Evolutionary conservation across 2,888 invertebrate genomes (phyloP), one percentile per base, ranked within the genome.

Genomic region (Suillia variegata): DNA sequence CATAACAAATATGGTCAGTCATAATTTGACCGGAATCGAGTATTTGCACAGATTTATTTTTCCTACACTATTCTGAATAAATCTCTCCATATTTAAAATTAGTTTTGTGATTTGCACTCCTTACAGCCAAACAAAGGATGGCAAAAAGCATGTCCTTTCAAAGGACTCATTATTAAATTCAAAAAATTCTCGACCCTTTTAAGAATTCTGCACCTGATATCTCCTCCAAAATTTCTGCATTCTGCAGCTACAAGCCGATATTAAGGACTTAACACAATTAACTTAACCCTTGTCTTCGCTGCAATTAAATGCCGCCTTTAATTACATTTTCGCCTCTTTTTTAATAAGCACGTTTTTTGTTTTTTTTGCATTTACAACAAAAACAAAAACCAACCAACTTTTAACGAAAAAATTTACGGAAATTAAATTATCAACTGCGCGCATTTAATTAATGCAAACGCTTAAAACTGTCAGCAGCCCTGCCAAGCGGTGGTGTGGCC

Each of bases 401-500:
- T 10, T 38, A n/a, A 10, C 4, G 6, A 38, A 38, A 10, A n/a
- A 38, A 38, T 38, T 5, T n/a, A 45, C 17, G 6, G 18, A 20
- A 45, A 45, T 18, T 59, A 56, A 59, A 48, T 48, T 13, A 17
- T 20, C 31, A 24, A 45, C 45, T 52, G 47, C 47, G 51, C 34
- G 17, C 55, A 59, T 59, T 55, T 59, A 59, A 59, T 59, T 59
- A 59, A 59, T 55, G 53, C 53, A 54, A 38, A 54, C 38, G 48
- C 18, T 45, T 18, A 45, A 38, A 45, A 45, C 45, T 45, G 45
- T 45, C 20, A 17, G 45, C 45, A n/a, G 38, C 38, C 38, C 6
- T 38, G 17, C 45, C 4, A 20, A 18, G 18, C 45, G 13, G 45
- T 45, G 45, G 18, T 5, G 18, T 5, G 13, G 45, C 3, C 18